Evolutionary conservation across 1,140 invertebrate genomes (phyloP).

Genomic region (Aplysia californica): DNA sequence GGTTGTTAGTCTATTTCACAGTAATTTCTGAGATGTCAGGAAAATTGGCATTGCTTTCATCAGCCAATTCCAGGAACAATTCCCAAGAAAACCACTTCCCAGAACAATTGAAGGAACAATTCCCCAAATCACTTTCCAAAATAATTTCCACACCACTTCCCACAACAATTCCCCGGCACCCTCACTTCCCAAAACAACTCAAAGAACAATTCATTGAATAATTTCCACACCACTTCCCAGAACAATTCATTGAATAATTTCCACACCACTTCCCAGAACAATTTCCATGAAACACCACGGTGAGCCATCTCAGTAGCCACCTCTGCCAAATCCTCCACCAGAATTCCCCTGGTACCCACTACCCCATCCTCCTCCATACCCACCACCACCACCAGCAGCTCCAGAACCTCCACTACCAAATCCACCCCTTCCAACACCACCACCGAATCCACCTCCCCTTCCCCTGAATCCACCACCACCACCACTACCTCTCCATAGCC

Average conservation of each 20-base stretch:
- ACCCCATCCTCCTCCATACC: neutral
- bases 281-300: too few species aligned
- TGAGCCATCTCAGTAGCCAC: neutral
- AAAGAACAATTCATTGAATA: neutral
- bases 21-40: too few species aligned
- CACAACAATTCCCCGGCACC: neutral
- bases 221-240: neutral
- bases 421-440: neutral
- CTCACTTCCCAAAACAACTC: neutral
- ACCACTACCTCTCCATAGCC: conserved; percentile 6
- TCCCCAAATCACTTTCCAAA: too few species aligned
- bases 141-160: neutral
- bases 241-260: too few species aligned
- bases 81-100: too few species aligned
- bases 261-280: neutral
- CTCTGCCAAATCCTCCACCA: neutral
- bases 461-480: conserved; percentile 1
- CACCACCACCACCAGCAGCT: neutral
- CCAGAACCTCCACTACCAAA: neutral
- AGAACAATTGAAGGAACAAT: too few species aligned
- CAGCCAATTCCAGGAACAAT: too few species aligned
- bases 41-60: too few species aligned
- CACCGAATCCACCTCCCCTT: conserved; percentile 1
- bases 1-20: too few species aligned
- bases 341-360: neutral